Evolutionary conservation across 1,140 invertebrate genomes (phyloP).

Genomic region (Thereuonema tuberculata): DNA sequence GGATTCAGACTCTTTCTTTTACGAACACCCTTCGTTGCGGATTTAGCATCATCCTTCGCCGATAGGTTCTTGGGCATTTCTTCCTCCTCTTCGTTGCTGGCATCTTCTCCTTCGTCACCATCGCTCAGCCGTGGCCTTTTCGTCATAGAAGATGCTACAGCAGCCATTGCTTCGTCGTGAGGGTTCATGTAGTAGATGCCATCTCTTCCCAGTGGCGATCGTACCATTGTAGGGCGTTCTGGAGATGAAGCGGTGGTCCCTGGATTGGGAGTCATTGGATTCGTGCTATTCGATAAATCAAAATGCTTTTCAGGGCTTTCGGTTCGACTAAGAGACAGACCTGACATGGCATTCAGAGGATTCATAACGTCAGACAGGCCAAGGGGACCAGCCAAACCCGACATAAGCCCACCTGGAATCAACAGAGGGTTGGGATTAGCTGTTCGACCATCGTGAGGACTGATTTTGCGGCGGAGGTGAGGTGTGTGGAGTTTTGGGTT

Average conservation of each 20-base stretch:
- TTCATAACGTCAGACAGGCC: neutral
- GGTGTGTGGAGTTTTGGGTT: conserved; percentile 97
- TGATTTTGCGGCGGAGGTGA: conserved; percentile 77
- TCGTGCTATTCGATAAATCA: too few relatives aligned
- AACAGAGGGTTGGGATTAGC: conserved; percentile 66
- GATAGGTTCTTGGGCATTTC: conserved; percentile 27
- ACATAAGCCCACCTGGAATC: conserved; percentile 32
- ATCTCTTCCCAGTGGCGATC: neutral
- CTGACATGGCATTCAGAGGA: neutral
- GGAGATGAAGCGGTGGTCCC: neutral
- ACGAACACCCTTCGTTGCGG: conserved; percentile 31
- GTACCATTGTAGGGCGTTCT: neutral
- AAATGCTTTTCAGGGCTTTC: neutral
- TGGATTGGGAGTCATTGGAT: neutral
- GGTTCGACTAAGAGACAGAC: neutral
- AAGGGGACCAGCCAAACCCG: conserved; percentile 45
- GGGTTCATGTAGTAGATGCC: neutral
- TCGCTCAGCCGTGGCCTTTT: conserved; percentile 35
- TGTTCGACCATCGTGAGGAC: conserved; percentile 78
- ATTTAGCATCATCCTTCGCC: conserved; percentile 35
- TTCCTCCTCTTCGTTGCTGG: conserved; percentile 43
- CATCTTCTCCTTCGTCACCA: conserved; percentile 35
- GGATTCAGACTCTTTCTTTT: conserved; percentile 88
- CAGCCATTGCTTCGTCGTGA: neutral
- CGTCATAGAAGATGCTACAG: neutral